Evolutionary conservation across 2,888 invertebrate genomes (phyloP).

Genomic region (Euplagia quadripunctaria): DNA sequence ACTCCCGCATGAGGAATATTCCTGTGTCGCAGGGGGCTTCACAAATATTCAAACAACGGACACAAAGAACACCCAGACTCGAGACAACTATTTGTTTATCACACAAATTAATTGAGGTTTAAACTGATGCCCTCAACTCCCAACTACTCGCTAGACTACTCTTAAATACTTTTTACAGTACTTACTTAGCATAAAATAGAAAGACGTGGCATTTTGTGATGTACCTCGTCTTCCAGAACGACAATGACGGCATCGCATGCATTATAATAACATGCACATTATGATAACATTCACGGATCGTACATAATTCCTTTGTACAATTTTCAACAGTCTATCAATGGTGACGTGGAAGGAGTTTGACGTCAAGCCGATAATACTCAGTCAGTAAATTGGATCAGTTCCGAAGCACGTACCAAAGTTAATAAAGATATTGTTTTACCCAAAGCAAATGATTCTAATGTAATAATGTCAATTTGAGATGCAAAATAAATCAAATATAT

Average conservation of each 20-base stretch:
- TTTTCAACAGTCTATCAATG: conserved; percentile 24
- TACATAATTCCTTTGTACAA: conserved; percentile 29
- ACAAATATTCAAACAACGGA: too few relatives aligned
- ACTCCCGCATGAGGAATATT: too few relatives aligned
- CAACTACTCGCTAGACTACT: too few relatives aligned
- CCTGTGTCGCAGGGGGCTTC: too few relatives aligned
- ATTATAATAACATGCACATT: not conserved
- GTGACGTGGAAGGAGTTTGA: conserved; percentile 20
- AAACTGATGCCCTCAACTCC: too few relatives aligned
- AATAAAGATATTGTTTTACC: conserved; percentile 10
- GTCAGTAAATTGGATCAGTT: conserved; percentile 1
- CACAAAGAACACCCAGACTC: too few relatives aligned
- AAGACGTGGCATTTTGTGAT: not conserved
- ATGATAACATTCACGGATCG: not conserved
- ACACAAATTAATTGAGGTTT: too few relatives aligned
- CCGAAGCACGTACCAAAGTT: conserved; percentile 6
- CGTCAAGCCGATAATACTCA: conserved; percentile 18
- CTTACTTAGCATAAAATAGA: not conserved
- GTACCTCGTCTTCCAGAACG: not conserved
- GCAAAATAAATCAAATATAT: not conserved
- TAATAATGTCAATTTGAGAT: not conserved
- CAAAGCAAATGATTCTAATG: conserved; percentile 6
- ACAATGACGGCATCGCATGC: not conserved
- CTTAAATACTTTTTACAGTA: too few relatives aligned
- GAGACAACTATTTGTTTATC: too few relatives aligned